Percentiles rank a stretch among this genome's conserved stretches.
Evolutionary conservation across 1,140 invertebrate species (phyloP).

Genomic region (Procambarus clarkii): DNA sequence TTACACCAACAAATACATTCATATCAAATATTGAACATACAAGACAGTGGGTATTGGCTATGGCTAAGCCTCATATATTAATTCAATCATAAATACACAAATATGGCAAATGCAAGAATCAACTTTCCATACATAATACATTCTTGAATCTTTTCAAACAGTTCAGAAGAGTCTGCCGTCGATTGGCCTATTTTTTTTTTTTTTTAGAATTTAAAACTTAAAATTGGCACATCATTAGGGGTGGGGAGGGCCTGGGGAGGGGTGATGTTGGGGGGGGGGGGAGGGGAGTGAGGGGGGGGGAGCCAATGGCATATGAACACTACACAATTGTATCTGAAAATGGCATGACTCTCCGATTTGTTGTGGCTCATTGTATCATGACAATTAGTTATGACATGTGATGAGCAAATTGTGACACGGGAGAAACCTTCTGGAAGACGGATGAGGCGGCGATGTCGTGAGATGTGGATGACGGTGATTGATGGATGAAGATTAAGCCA

Average conservation of each 20-base stretch:
- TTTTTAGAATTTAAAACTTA: neutral
- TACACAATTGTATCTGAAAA: neutral
- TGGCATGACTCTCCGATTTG: neutral
- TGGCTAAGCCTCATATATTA: neutral
- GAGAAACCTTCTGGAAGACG: neutral
- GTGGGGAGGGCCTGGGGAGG: no score
- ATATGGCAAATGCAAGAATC: neutral
- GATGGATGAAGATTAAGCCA: no score
- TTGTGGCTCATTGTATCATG: neutral
- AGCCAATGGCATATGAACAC: neutral
- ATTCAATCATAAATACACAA: neutral
- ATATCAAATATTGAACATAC: neutral
- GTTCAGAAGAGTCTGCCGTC: neutral
- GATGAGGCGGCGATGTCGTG: neutral
- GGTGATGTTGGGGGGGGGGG: no score
- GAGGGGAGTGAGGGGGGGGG: neutral
- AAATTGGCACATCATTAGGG: neutral
- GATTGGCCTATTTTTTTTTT: neutral
- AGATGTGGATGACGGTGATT: neutral
- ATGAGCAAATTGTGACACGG: no score
- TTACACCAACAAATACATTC: neutral
- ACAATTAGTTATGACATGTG: neutral
- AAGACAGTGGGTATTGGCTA: neutral
- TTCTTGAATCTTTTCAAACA: neutral
- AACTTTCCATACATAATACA: neutral